Conservation (phyloP, 2,113 vertebrate genomes). For the Calypte anna region DNA sequence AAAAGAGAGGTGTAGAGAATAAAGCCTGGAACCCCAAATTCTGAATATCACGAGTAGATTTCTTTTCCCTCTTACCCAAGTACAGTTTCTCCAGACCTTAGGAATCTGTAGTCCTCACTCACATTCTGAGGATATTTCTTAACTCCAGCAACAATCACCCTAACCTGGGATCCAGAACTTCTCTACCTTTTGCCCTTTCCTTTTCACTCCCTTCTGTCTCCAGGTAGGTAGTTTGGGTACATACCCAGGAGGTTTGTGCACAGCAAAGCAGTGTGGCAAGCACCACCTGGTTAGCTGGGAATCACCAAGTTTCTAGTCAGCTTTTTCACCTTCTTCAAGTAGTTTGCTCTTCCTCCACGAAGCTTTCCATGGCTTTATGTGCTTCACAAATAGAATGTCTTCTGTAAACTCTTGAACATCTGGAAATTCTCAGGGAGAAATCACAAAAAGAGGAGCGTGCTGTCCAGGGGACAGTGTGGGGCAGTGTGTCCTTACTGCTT, state of each 20-base stretch:
- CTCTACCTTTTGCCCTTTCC: background rate
- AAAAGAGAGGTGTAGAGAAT: background rate
- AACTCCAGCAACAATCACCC: background rate
- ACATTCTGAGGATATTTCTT: background rate
- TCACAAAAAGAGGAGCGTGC: background rate
- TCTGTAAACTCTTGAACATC: background rate
- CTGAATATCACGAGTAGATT: background rate
- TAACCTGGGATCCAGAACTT: background rate
- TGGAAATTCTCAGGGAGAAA: background rate
- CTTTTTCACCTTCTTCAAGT: background rate
- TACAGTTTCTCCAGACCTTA: background rate
- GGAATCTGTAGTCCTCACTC: background rate
- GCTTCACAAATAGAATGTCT: background rate
- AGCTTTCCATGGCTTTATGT: background rate
- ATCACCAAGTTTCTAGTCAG: background rate
- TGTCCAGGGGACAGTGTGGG: background rate
- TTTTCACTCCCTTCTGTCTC: background rate
- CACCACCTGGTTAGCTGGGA: accelerated
- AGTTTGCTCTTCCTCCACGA: background rate
- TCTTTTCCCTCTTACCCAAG: background rate
- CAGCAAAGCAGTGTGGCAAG: background rate
- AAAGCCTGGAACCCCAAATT: background rate
- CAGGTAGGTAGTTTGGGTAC: background rate
- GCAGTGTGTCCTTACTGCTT: background rate
- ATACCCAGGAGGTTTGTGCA: background rate